Percentiles rank a stretch among this genome's conserved stretches.
Evolutionary conservation across 2,113 vertebrate species (phyloP).

Genomic region (Dendropsophus ebraccatus): DNA sequence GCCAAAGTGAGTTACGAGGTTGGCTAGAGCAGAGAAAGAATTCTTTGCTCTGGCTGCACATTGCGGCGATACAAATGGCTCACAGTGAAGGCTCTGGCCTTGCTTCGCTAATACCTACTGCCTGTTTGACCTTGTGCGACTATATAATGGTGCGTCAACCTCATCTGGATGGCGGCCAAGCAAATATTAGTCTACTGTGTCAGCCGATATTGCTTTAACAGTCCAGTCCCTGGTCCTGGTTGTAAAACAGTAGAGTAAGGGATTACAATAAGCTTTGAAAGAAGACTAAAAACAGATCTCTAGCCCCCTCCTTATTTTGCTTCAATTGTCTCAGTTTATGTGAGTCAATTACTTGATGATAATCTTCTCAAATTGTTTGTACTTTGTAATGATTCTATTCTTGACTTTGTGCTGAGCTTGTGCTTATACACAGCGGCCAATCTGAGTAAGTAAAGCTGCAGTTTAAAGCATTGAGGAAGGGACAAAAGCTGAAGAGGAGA

Average conservation of each 20-base stretch:
- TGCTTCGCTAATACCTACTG: conserved; percentile 9
- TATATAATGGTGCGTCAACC: conserved; percentile 23
- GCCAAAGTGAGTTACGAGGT: conserved; percentile 38
- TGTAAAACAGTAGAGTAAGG: neutral
- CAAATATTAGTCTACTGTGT: conserved; percentile 1
- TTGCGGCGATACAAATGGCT: conserved; percentile 18
- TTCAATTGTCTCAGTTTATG: neutral
- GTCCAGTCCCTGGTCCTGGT: neutral
- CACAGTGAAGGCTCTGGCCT: conserved; percentile 12
- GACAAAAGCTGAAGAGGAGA: no score
- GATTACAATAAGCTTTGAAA: neutral
- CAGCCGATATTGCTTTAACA: neutral
- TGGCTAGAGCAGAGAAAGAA: conserved; percentile 10
- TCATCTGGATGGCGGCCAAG: neutral
- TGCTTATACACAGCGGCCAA: no score
- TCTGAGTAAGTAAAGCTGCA: no score
- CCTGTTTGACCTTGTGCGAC: conserved; percentile 13
- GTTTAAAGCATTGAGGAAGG: no score
- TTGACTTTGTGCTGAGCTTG: no score
- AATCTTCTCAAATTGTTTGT: neutral
- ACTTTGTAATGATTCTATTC: neutral
- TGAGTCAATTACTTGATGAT: neutral
- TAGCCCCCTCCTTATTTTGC: neutral
- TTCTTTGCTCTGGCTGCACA: conserved; percentile 24
- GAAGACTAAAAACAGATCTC: neutral